A percentile compares a stretch with the other conserved stretches of the same genome.
Evolutionary conservation across 2,888 invertebrate species (phyloP).

Genomic region (Siphlonurus alternatus): DNA sequence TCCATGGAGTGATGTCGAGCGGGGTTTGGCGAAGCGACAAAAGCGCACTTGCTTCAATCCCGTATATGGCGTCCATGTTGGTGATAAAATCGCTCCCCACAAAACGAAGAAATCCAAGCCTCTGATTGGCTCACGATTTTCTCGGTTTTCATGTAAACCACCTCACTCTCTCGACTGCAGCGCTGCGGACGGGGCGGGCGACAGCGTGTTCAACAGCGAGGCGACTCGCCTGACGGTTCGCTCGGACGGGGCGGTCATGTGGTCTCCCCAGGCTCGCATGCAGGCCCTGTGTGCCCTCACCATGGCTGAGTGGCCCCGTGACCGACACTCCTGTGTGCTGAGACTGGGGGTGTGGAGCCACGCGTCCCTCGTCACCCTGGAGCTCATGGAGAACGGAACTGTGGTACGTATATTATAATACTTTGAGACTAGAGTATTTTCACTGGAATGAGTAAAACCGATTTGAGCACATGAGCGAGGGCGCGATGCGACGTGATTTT

Average conservation of each 20-base stretch:
- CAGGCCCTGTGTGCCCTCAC: conserved; percentile 24
- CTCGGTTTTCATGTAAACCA: too few species aligned
- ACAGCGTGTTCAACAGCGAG: background rate
- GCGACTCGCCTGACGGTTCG: conserved; percentile 15
- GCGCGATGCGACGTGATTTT: too few species aligned
- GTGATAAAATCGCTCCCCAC: too few species aligned
- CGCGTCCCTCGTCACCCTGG: conserved; percentile 6
- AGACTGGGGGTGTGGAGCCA: conserved; percentile 25
- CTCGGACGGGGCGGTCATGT: conserved; percentile 22
- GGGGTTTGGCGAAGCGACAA: too few species aligned
- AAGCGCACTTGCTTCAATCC: too few species aligned
- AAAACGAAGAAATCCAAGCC: too few species aligned
- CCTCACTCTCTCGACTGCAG: conserved; percentile 21
- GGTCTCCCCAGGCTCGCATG: conserved; percentile 22
- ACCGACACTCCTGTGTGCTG: conserved; percentile 25
- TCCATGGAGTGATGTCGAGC: too few species aligned
- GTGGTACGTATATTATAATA: conserved; percentile 1
- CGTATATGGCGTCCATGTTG: too few species aligned
- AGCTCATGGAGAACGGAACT: conserved; percentile 4
- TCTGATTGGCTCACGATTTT: too few species aligned
- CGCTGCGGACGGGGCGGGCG: conserved; percentile 17
- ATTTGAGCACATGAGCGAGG: too few species aligned
- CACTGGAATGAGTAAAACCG: too few species aligned
- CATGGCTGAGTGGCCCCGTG: conserved; percentile 27
- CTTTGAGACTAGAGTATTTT: too few species aligned